A percentile compares a stretch with the other conserved stretches of the same genome.
phyloP scores from a whole-genome alignment of 2,113 vertebrate genomes.

The Albula goreensis region DNA sequence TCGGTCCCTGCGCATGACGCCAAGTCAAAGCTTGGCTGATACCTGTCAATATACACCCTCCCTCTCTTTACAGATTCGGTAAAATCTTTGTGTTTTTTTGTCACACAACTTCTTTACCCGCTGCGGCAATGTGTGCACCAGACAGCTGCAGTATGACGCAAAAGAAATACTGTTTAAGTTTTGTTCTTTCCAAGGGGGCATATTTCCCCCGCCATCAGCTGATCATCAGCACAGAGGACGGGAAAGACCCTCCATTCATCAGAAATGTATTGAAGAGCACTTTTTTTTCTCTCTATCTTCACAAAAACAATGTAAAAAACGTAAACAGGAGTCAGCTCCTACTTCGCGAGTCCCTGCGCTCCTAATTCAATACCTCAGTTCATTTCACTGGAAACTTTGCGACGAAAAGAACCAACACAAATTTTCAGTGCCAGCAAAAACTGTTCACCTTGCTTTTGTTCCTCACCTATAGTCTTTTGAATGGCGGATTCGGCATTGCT shows the following conservation, averaged over 20 bases:
- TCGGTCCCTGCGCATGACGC: background rate
- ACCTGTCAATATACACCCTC: background rate
- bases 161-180: background rate
- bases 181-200: background rate
- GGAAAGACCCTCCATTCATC: too few species aligned
- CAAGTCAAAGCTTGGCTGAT: background rate
- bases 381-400: background rate
- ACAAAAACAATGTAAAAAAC: background rate
- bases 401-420: background rate
- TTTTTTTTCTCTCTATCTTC: background rate
- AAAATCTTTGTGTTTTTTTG: background rate
- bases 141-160: too few species aligned
- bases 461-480: background rate
- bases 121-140: background rate
- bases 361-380: too few species aligned
- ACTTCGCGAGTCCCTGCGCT: background rate
- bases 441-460: too few species aligned
- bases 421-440: background rate
- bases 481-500: background rate
- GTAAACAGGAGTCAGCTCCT: background rate
- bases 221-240: too few species aligned
- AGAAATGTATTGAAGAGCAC: background rate
- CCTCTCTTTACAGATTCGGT: background rate
- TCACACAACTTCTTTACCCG: background rate
- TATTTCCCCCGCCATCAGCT: background rate